phyloP scores from a whole-genome alignment of 1,140 invertebrate species.

The Papilio xuthus region DNA sequence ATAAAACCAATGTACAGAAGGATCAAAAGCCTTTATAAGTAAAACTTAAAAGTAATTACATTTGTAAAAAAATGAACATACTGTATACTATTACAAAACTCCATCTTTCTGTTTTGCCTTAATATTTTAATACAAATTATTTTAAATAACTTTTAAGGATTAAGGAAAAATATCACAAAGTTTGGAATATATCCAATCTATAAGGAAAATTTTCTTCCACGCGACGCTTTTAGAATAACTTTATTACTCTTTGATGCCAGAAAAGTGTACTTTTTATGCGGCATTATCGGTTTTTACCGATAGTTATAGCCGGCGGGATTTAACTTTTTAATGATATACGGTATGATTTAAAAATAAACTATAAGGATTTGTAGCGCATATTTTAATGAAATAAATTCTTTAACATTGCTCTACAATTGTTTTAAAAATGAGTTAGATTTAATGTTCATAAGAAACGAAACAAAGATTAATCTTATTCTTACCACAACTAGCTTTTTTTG shows the following conservation, averaged over 20 bases:
- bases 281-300: slow-evolving; percentile 33
- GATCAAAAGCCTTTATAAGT: too few species aligned
- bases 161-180: slow-evolving; percentile 5
- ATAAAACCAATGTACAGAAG: too few species aligned
- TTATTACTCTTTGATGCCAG: slow-evolving; percentile 37
- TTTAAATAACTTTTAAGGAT: background rate
- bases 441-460: too few species aligned
- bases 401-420: background rate
- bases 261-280: slow-evolving; percentile 27
- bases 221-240: slow-evolving; percentile 28
- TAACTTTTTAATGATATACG: slow-evolving; percentile 29
- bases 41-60: too few species aligned
- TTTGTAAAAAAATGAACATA: too few species aligned
- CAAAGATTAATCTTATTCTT: too few species aligned
- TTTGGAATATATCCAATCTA: slow-evolving; percentile 28
- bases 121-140: too few species aligned
- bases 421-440: too few species aligned
- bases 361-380: background rate
- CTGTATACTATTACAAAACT: too few species aligned
- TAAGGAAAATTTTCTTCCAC: background rate
- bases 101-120: too few species aligned
- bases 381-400: background rate
- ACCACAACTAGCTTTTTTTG: too few species aligned
- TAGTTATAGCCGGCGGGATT: slow-evolving; percentile 13
- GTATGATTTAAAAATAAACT: background rate